Conservation (phyloP, 2,797 vertebrate species). For the Helicolenus hilgendorfi region DNA sequence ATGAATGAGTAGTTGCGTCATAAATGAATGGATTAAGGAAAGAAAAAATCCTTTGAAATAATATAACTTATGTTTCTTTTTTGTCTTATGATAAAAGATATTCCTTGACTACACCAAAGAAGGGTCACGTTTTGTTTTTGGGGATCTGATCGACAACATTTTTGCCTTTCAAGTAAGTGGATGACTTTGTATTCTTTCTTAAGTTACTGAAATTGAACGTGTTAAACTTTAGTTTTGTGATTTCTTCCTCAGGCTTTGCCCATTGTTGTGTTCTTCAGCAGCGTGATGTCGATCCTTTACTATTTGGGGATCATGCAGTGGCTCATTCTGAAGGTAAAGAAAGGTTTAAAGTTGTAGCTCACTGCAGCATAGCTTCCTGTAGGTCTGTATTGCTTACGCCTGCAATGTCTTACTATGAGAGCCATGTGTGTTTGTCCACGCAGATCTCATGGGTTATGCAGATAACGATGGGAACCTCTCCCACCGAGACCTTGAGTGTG, state of each 20-base stretch:
- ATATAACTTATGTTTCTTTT: neutral
- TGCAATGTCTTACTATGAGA: neutral
- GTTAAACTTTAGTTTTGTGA: neutral
- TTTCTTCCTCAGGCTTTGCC: constrained; percentile 91
- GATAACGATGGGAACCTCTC: constrained; percentile 94
- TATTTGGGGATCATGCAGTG: constrained; percentile 96
- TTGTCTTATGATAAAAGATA: constrained; percentile 81
- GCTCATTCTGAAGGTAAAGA: constrained; percentile 95
- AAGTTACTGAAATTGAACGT: neutral
- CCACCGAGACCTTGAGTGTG: constrained; percentile 96
- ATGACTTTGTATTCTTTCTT: neutral
- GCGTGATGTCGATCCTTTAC: constrained; percentile 97
- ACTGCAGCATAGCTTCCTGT: neutral
- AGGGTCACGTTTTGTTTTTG: constrained; percentile 96
- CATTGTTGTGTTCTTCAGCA: constrained; percentile 98
- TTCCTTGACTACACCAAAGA: constrained; percentile 94
- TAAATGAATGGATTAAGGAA: neutral
- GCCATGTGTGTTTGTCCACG: constrained; percentile 66
- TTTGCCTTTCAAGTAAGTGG: constrained; percentile 97
- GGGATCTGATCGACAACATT: constrained; percentile 84
- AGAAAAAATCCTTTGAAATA: neutral
- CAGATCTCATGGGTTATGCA: constrained; percentile 98
- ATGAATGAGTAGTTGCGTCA: neutral
- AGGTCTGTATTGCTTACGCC: neutral
- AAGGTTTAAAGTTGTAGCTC: neutral